Evolutionary conservation across 2,797 vertebrate species (phyloP), one percentile per base, ranked within the genome.

Genomic region (Furcifer pardalis): DNA sequence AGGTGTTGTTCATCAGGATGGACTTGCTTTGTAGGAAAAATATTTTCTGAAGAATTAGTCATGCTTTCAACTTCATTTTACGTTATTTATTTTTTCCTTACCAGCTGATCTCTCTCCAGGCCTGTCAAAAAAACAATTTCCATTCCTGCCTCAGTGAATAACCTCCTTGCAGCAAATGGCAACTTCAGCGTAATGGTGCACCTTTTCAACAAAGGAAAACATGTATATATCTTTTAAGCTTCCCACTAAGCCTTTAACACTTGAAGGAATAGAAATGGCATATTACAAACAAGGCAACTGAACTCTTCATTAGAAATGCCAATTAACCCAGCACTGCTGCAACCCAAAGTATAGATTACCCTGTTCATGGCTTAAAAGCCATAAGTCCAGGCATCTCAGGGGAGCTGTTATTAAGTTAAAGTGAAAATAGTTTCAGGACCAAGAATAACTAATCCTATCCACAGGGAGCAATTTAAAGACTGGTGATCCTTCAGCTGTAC

Each of bases 41-140:
- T 23, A 7, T 1, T 10, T 82, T 77, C 77, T 49, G 71, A 68
- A 59, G 62, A 63, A 44, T 9, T 63, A 56, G n/a, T 65, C 13
- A 32, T n/a, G 60, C 30, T 44, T 23, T 69, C 49, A 65, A 81
- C 49, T 63, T 75, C 68, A n/a, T 81, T 63, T 59, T n/a, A n/a
- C n/a, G n/a, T n/a, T n/a, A n/a, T n/a, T n/a, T n/a, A 56, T 68
- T 35, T 65, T 44, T 60, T 88, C 35, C 82, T 94, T 92, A 95
- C 94, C 94, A 94, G 82, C 79, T 94, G 92, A 79, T 95, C 93
- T 90, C 90, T 92, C 81, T 91, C 90, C 62, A 94, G 77, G 65
- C 91, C 89, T 89, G 85, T 89, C 46, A 93, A 84, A 82, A 78
- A 42, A 82, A 87, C 91, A 56, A 94, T 72, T 89, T 94, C 94